Base-by-base conservation (phyloP, 1,140 invertebrate species). In the Propsilocerus akamusi region DNA sequence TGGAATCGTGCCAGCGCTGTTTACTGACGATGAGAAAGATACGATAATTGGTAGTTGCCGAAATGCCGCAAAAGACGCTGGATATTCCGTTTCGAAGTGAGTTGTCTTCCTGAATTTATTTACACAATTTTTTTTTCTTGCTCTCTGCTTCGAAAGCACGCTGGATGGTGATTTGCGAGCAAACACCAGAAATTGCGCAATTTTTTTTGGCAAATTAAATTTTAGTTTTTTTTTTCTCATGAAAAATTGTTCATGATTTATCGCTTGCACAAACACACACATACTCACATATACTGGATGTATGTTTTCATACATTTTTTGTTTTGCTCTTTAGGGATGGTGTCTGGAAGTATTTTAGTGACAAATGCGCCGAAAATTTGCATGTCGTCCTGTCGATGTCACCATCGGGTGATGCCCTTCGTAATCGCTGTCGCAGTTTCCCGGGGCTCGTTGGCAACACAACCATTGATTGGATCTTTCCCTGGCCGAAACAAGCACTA, bases 391-490 rank as follows among this genome's bases (percentile, higher is more conserved):
- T 95, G 4, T 85, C 86, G 1, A 92, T 94, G 85, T 89, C 83
- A 46, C 86, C 90, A 0, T 73, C 85, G 24, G 83, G 85, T 1
- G 84, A 91, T 55, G 70, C 78, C 6, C 69, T 95, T 28, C 74
- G 86, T 24, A 83, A 78, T 55, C 73, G 86, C 20, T 86, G 91
- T 55, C 71, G 89, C 47, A 90, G 81, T 68, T 95, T 94, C 65
- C 91, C 91, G 0, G 89, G 89, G 0, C 68, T 97, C 1, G 83
- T 95, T 17, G 93, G 90, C 59, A 92, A 87, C 59, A 91, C 86
- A 3, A 90, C 85, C 10, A 90, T 96, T 48, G 86, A 97, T 66
- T 96, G 90, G 89, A 82, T 93, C 53, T 83, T 87, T 58, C 77
- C 86, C 0, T 96, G 92, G 91, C 89, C 91, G 1, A 75, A 80